These are phyloP conservation scores for Eumaeus atala DNA, from an alignment of 1,140 invertebrate genomes.

Conservation along the genomic window DNA sequence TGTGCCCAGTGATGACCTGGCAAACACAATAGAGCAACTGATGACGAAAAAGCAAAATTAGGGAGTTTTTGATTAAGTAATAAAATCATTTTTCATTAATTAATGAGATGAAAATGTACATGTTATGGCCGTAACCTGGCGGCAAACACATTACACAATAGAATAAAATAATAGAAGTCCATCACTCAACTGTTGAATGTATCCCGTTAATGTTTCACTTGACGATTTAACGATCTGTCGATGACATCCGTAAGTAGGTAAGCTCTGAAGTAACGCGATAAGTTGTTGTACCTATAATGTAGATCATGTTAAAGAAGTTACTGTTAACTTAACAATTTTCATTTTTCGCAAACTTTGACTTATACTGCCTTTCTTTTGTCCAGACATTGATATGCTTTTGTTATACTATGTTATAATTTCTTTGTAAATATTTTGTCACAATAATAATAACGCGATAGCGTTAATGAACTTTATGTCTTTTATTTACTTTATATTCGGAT, in stretches of 20 bases:
- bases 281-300: constrained; percentile 12
- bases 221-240: not conserved
- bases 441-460: constrained; percentile 58
- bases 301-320: constrained; percentile 15
- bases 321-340: constrained; percentile 16
- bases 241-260: constrained; percentile 26
- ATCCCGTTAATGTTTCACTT: too few species aligned
- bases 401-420: constrained; percentile 60
- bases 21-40: too few species aligned
- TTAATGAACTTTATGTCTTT: constrained; percentile 44
- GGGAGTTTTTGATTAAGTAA: too few species aligned
- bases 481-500: constrained; percentile 21
- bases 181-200: too few species aligned
- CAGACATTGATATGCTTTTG: constrained; percentile 61
- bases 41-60: too few species aligned
- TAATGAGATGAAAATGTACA: too few species aligned
- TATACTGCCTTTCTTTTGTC: constrained; percentile 52
- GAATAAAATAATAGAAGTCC: too few species aligned
- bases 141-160: too few species aligned
- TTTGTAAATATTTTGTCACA: constrained; percentile 70
- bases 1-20: too few species aligned
- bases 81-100: too few species aligned
- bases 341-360: constrained; percentile 25
- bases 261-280: constrained; percentile 27
- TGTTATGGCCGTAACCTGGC: too few species aligned